phyloP scores from a whole-genome alignment of 2,888 invertebrate species.

The Copidosoma aretas region DNA sequence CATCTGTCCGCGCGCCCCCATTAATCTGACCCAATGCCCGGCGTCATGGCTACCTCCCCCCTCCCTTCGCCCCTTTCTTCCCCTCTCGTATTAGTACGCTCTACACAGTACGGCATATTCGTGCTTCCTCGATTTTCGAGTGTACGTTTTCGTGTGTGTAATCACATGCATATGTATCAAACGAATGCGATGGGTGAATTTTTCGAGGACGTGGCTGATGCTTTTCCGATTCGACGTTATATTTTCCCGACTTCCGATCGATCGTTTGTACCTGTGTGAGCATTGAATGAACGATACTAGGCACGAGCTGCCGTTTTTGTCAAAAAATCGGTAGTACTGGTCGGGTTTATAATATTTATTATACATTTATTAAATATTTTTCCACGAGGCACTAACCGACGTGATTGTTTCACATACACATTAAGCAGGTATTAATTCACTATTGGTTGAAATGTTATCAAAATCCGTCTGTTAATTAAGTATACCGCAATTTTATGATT shows the following conservation, averaged over 20 bases:
- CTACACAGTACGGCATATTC: no score
- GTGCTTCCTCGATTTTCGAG: neutral
- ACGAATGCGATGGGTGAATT: neutral
- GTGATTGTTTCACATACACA: no score
- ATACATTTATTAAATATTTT: no score
- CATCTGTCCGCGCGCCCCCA: slow-evolving; percentile 49
- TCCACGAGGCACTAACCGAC: no score
- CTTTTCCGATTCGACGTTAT: neutral
- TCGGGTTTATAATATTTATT: no score
- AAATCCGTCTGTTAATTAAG: no score
- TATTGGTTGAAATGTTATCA: no score
- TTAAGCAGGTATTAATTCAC: no score
- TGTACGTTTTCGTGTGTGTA: neutral
- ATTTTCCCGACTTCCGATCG: neutral
- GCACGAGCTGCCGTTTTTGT: no score
- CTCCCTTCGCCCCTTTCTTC: neutral
- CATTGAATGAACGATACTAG: no score
- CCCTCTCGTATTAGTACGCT: neutral
- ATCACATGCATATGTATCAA: neutral
- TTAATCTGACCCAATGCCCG: slow-evolving; percentile 52
- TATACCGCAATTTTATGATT: no score
- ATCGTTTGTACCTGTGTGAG: neutral
- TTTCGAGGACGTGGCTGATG: neutral
- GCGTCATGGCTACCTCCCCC: slow-evolving; percentile 42
- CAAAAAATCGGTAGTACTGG: no score